phyloP scores from a whole-genome alignment of 2,113 vertebrate species.

The Setophaga coronata region DNA sequence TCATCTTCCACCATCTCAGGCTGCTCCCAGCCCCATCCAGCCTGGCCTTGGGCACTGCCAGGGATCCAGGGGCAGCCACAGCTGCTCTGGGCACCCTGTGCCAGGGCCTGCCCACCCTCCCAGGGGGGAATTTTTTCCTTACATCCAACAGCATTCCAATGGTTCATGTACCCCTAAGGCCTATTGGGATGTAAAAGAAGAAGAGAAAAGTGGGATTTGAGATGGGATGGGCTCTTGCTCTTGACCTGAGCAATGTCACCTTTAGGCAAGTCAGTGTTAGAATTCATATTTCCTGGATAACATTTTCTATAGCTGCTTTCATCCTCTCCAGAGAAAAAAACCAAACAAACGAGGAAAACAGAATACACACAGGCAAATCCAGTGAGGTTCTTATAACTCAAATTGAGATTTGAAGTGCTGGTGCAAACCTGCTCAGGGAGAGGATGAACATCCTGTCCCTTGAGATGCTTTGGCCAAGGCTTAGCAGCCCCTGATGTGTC shows the following conservation, averaged over 20 bases:
- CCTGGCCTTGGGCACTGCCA: neutral
- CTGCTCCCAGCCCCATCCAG: fast-evolving
- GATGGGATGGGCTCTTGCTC: neutral
- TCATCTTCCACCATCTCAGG: neutral
- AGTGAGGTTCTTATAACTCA: neutral
- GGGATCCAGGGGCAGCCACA: neutral
- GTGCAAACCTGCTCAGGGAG: neutral
- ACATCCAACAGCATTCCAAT: neutral
- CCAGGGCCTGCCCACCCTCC: fast-evolving
- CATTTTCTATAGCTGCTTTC: neutral
- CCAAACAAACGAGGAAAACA: neutral
- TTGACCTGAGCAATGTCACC: neutral
- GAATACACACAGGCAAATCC: neutral
- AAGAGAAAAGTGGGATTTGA: neutral
- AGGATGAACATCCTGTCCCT: neutral
- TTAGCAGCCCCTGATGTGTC: neutral
- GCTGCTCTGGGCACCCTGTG: neutral
- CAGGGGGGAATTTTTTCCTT: neutral
- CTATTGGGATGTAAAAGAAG: neutral
- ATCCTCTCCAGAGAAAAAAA: neutral
- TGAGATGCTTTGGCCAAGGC: neutral
- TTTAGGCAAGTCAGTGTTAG: fast-evolving
- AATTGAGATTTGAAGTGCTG: neutral
- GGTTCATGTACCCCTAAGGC: neutral
- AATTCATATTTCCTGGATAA: neutral